Base-by-base conservation (phyloP, 1,140 invertebrate genomes). In the Anadara kagoshimensis region DNA sequence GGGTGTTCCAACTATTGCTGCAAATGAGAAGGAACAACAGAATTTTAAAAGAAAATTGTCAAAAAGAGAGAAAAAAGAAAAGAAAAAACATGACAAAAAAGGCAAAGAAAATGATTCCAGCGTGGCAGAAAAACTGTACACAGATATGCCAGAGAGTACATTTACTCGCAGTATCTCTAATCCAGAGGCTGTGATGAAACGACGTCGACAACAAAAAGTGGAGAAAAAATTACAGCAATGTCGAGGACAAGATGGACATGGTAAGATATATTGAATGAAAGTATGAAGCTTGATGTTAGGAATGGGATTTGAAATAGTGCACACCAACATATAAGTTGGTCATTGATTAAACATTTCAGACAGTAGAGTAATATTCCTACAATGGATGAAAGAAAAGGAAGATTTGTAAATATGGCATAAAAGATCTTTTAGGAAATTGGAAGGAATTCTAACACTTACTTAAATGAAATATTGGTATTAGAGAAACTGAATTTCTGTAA, bases 101-200 rank as follows among this genome's bases (percentile, higher is more conserved):
- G 90, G 95, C 36, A 78, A 75, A 20, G 64, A 76, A n/a, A 73
- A 82, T 22, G 73, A 78, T 53, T 73, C 69, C 18, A 78, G 78
- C 47, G 80, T 88, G 16, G 87, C 87, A 5, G 82, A 86, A 51
- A 82, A 87, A 53, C 79, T 88, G 51, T 90, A 89, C 76, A 83
- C 80, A 49, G 97, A 99, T 91, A 90, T 99, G 74, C 98, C 98
- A 24, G 97, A 99, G 91, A 98, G 97, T 36, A 86, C 83, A 56
- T 99, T 99, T 89, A 99, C 97, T 20, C 92, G 98, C 75, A 98
- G 96, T 77, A 99, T 99, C 86, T 99, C 97, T 62, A 99, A 99
- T 91, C 98, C 98, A 12, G 98, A 99, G 91, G 97, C 97, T 67
- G 98, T 99, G 67, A 99, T 99, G 98, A 92, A 97, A 73, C 92